phyloP scores from a whole-genome alignment of 2,113 vertebrate genomes.

The Oxyruncus cristatus region DNA sequence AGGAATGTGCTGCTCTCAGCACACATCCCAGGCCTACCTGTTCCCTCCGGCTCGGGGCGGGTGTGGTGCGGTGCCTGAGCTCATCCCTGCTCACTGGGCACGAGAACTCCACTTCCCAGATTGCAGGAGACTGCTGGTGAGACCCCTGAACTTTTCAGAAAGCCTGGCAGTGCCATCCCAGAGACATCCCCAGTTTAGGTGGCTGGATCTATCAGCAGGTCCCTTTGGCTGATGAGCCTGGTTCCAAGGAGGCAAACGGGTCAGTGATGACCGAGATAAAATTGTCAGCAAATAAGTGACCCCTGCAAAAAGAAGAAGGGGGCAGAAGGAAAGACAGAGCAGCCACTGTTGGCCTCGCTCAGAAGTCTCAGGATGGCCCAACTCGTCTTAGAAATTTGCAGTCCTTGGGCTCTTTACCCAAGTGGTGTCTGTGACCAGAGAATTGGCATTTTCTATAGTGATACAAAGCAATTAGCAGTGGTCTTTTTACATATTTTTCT shows the following conservation, averaged over 20 bases:
- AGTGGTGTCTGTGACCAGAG: too few species aligned
- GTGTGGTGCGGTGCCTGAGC: background rate
- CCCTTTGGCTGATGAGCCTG: background rate
- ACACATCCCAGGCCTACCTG: background rate
- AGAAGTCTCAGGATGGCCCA: background rate
- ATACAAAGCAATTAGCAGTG: too few species aligned
- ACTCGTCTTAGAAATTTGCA: background rate
- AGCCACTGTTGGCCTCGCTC: background rate
- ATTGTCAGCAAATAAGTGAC: background rate
- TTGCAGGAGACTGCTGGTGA: background rate
- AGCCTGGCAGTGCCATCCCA: background rate
- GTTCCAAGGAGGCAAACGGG: background rate
- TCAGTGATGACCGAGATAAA: background rate
- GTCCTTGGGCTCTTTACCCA: background rate
- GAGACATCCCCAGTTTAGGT: background rate
- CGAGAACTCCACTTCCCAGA: background rate
- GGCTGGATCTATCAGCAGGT: background rate
- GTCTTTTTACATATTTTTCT: too few species aligned
- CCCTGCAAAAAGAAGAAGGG: background rate
- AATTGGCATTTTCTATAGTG: too few species aligned
- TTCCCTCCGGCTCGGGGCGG: background rate
- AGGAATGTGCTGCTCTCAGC: conserved; percentile 24
- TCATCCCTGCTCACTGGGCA: background rate
- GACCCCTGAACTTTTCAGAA: background rate
- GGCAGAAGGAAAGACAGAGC: background rate